These are phyloP conservation scores for Circaetus cinerascens DNA, from an alignment of 2,113 vertebrate genomes.

Conservation along the genomic window DNA sequence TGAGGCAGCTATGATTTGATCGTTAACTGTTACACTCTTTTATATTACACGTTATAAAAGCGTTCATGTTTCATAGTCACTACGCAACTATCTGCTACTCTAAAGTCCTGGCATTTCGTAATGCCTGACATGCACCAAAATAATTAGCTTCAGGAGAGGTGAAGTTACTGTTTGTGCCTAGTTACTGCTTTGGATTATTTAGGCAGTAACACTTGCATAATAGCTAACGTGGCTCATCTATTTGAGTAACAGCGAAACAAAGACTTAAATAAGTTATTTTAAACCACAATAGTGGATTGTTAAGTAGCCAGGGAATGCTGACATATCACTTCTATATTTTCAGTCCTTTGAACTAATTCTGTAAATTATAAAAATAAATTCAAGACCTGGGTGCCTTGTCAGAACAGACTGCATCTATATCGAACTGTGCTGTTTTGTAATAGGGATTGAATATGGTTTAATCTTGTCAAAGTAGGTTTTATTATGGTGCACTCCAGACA, in stretches of 20 bases:
- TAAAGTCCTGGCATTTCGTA: not conserved
- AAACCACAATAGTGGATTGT: not conserved
- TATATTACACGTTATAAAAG: not conserved
- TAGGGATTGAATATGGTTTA: not conserved
- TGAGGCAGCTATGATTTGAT: not conserved
- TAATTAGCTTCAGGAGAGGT: not conserved
- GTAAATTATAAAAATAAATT: not conserved
- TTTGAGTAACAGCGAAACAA: not conserved
- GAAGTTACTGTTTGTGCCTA: not conserved
- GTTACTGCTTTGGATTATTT: not conserved
- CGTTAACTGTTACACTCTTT: not conserved
- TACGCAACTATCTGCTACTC: not conserved
- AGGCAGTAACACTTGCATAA: not conserved
- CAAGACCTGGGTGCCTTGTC: not conserved
- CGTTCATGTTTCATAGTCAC: not conserved
- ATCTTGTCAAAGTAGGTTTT: not conserved
- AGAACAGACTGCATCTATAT: not conserved
- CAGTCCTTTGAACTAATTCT: constrained; percentile 9
- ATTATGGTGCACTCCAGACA: not conserved
- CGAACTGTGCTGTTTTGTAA: not conserved
- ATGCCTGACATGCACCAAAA: not conserved
- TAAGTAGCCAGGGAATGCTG: not conserved
- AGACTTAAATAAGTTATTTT: not conserved
- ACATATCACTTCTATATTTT: not conserved
- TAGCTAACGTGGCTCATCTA: not conserved